Conservation (phyloP, 1,140 invertebrate genomes). For the Mactra quadrangularis region DNA sequence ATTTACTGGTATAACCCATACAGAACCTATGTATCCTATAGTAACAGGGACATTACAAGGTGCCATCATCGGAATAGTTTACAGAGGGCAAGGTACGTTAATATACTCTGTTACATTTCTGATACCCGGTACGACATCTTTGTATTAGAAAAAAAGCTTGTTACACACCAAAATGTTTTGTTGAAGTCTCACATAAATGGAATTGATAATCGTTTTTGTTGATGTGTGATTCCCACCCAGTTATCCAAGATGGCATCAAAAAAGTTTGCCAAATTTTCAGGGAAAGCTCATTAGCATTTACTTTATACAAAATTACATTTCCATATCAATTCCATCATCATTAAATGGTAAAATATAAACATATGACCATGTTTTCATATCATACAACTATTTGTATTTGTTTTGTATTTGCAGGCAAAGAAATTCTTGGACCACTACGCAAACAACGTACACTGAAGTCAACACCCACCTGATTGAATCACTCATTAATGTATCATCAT, state of each 20-base stretch:
- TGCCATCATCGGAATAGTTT: constrained; percentile 63
- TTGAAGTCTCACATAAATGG: too few relatives aligned
- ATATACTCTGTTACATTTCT: not conserved
- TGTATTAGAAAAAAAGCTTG: not conserved
- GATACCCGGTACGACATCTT: not conserved
- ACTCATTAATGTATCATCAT: too few relatives aligned
- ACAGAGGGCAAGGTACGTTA: constrained; percentile 60
- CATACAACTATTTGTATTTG: not conserved
- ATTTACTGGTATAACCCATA: constrained; percentile 16
- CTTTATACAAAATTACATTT: too few relatives aligned
- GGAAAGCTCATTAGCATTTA: too few relatives aligned
- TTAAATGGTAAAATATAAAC: too few relatives aligned
- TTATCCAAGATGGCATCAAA: not conserved
- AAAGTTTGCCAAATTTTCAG: not conserved
- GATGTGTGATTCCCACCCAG: not conserved
- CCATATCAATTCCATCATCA: too few relatives aligned
- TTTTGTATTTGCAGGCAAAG: constrained; percentile 33
- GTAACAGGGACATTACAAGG: constrained; percentile 45
- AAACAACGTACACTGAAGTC: not conserved
- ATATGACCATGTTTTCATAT: too few relatives aligned
- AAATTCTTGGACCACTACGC: constrained; percentile 21
- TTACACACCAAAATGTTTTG: not conserved
- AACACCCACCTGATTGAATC: too few relatives aligned
- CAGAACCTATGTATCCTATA: constrained; percentile 62
- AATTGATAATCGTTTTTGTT: not conserved